Evolutionary conservation across 2,113 vertebrate species (phyloP).

Genomic region (Arothron firmamentum): DNA sequence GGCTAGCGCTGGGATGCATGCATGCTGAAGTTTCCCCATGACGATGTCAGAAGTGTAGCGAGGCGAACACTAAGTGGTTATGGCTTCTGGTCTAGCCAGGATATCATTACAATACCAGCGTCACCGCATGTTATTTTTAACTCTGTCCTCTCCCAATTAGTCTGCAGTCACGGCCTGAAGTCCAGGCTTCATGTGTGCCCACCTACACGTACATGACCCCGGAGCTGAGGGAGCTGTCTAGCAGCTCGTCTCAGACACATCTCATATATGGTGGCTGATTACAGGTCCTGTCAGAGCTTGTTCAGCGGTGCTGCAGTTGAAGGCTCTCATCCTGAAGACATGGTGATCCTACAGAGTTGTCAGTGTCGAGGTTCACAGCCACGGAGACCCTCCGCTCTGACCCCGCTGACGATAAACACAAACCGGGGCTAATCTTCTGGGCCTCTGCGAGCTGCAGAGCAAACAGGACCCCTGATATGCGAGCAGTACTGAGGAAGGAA

Average conservation of each 20-base stretch:
- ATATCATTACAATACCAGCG: conserved; percentile 65
- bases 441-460: conserved; percentile 18
- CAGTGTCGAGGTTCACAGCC: background rate
- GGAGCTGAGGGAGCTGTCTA: conserved; percentile 20
- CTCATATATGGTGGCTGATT: conserved; percentile 42
- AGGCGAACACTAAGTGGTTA: conserved; percentile 28
- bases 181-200: conserved; percentile 16
- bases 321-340: conserved; percentile 12
- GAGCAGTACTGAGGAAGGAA: conserved; percentile 28
- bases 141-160: conserved; percentile 37
- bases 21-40: conserved; percentile 27
- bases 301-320: conserved; percentile 14
- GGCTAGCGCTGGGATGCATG: conserved; percentile 19
- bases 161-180: conserved; percentile 36
- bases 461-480: conserved; percentile 47
- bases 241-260: conserved; percentile 45
- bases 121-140: conserved; percentile 67
- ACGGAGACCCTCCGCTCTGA: conserved; percentile 18
- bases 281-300: conserved; percentile 40
- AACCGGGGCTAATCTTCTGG: conserved; percentile 20
- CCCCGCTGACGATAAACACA: conserved; percentile 37
- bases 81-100: conserved; percentile 44
- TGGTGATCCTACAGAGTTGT: background rate
- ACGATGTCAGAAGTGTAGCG: conserved; percentile 43
- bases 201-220: conserved; percentile 22